Evolutionary conservation across 1,140 invertebrate genomes (phyloP), one percentile per base, ranked within the genome.

Genomic region (Drosophila melanogaster): DNA sequence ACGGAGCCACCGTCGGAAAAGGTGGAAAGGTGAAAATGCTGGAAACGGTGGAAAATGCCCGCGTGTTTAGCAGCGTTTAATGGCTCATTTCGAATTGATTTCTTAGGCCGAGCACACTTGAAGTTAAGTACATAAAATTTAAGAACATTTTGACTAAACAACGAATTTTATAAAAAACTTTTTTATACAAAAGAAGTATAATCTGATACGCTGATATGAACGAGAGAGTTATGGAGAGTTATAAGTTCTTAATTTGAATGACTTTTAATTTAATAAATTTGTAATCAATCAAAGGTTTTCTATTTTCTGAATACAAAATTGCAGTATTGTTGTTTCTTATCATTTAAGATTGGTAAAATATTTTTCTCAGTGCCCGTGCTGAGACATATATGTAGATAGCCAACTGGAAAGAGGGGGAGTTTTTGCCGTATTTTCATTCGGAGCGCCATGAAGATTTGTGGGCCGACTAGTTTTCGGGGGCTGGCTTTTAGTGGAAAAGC

Each of bases 21-120:
- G 47, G 44, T 51, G 50, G 33, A 56, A 47, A 55, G 43, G 40
- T 55, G 74, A 49, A 65, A 64, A 57, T 47, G 37, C 66, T 84
- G 81, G 77, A 85, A 86, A 90, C 90, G 79, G 84, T 91, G 90
- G 89, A 91, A 91, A 81, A 90, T 91, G 73, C 85, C 75, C 77
- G 76, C 51, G 79, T 89, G 84, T 91, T 91, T 89, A 91, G 85
- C 85, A 89, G 74, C 84, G 72, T 91, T 91, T 91, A 91, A 91
- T 91, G 79, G 90, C 85, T 89, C 90, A 91, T 91, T 91, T 91
- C 84, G 75, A 74, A 70, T 80, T 91, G 89, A 91, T 91, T 91
- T 90, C 89, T 87, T 79, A 90, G 72, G 65, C 74, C 55, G 19
- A 12, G 10, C n/a, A 22, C 51, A 62, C 49, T 35, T 4, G 0